Conservation (phyloP, 2,797 vertebrate genomes). For the Salmo trutta region DNA sequence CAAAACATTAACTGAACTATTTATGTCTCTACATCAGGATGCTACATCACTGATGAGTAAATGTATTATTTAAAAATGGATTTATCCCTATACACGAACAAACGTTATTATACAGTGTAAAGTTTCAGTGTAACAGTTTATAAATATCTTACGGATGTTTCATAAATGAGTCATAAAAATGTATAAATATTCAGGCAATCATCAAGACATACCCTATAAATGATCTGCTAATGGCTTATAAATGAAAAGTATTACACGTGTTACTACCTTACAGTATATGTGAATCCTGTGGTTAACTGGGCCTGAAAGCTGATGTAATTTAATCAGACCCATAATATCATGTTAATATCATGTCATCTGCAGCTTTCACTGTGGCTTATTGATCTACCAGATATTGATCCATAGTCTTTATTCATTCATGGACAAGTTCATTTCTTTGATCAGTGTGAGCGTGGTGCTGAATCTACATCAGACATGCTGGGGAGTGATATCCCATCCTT, state of each 20-base stretch:
- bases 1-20: constrained; percentile 7
- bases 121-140: background rate
- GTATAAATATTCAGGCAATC: background rate
- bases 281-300: background rate
- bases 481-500: constrained; percentile 57
- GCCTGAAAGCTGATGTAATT: constrained; percentile 10
- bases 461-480: constrained; percentile 67
- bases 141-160: background rate
- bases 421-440: constrained; percentile 67
- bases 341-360: constrained; percentile 38
- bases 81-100: background rate
- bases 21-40: background rate
- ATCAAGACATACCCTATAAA: background rate
- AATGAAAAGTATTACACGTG: background rate
- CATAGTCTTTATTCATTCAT: constrained; percentile 69
- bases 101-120: too few species aligned
- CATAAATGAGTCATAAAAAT: background rate
- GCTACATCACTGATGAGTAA: background rate
- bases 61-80: background rate
- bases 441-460: constrained; percentile 59
- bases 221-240: background rate
- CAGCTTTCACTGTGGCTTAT: constrained; percentile 62
- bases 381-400: constrained; percentile 71
- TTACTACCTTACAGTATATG: background rate
- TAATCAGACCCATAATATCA: constrained; percentile 63